A percentile compares a stretch with the other conserved stretches of the same genome.
These are phyloP conservation scores for Hylaeus volcanicus DNA, from an alignment of 1,140 invertebrate species.

Conservation along the genomic window DNA sequence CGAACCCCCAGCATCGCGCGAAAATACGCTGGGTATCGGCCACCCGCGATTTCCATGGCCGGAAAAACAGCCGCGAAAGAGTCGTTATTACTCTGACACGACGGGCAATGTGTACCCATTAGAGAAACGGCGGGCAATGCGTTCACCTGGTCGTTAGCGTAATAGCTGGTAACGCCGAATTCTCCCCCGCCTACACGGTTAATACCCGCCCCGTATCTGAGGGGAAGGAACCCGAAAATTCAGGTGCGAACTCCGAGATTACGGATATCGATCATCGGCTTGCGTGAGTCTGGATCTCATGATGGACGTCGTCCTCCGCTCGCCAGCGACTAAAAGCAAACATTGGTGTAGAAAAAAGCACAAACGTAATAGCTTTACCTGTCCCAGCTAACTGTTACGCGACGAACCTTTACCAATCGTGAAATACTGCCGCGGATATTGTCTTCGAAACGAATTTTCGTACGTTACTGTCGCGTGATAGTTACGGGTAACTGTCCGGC, in stretches of 20 bases:
- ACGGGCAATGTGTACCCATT: conserved; percentile 45
- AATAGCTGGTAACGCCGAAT: conserved; percentile 38
- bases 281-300: conserved; percentile 16
- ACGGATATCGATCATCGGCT: conserved; percentile 40
- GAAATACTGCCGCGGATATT: conserved; percentile 17
- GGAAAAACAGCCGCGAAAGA: conserved; percentile 41
- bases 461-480: not conserved
- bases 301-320: conserved; percentile 10
- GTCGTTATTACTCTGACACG: conserved; percentile 46
- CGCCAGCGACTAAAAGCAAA: not conserved
- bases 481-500: conserved; percentile 1
- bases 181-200: conserved; percentile 14
- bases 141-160: conserved; percentile 37
- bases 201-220: conserved; percentile 5
- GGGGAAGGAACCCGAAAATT: not conserved
- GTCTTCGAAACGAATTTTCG: conserved; percentile 25
- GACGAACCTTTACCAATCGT: conserved; percentile 19
- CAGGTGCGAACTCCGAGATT: conserved; percentile 36
- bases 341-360: not conserved
- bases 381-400: not conserved
- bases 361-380: not conserved
- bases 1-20: conserved; percentile 5
- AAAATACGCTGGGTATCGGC: conserved; percentile 22
- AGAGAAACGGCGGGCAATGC: conserved; percentile 15
- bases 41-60: conserved; percentile 19